phyloP scores from a whole-genome alignment of 2,888 invertebrate genomes.

The Halictus quadricinctus region DNA sequence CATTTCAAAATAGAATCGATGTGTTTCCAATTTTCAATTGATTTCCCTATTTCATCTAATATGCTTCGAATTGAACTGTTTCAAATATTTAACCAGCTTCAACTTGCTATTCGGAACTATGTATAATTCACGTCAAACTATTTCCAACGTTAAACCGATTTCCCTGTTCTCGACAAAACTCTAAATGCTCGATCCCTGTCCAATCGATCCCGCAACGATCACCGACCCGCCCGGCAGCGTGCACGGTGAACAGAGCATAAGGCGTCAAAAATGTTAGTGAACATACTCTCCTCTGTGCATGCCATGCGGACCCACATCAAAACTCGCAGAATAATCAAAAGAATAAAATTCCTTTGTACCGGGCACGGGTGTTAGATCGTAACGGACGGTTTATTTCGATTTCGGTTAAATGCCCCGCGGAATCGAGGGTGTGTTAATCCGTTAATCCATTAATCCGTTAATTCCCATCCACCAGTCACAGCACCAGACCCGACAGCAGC shows the following conservation, averaged over 20 bases:
- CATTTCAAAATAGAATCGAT: background rate
- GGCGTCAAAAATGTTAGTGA: constrained; percentile 60
- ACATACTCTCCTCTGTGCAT: constrained; percentile 57
- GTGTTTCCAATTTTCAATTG: too few species aligned
- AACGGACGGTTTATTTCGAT: constrained; percentile 37
- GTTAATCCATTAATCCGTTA: background rate
- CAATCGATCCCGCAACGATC: constrained; percentile 48
- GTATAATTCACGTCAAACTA: background rate
- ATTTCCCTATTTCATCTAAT: too few species aligned
- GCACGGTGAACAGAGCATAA: background rate
- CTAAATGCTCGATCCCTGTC: background rate
- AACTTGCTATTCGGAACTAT: background rate
- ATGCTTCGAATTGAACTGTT: background rate
- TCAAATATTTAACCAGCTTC: background rate
- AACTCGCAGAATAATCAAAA: constrained; percentile 46
- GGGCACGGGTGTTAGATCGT: constrained; percentile 57
- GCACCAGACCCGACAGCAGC: constrained; percentile 73
- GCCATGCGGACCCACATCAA: constrained; percentile 68
- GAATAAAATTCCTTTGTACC: constrained; percentile 3
- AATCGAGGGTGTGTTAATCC: constrained; percentile 66
- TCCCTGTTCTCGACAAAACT: background rate
- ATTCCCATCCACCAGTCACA: constrained; percentile 71
- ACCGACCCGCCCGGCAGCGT: background rate
- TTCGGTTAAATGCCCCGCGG: constrained; percentile 33
- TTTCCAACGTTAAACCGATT: background rate